Evolutionary conservation across 2,797 vertebrate species (phyloP), one percentile per base, ranked within the genome.

Genomic region (Phrynocephalus vlangalii): DNA sequence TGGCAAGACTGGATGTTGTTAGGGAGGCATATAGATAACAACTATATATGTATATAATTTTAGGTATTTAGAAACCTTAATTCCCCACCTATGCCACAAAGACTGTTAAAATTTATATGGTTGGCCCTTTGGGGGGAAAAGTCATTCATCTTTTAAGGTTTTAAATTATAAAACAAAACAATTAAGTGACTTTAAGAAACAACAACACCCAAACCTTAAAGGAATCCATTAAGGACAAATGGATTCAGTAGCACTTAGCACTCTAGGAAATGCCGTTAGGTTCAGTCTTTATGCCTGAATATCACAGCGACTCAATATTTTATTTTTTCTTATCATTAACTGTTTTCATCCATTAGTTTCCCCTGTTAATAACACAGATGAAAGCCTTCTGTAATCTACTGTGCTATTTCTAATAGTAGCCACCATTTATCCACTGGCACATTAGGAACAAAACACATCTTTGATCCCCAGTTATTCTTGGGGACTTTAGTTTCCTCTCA

Each of bases 111-210:
- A 52, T 1, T 7, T 73, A 30, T 33, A 63, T 48, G 68, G 66
- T 84, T 66, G 48, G 56, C 50, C 33, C 63, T 66, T 72, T 79
- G 67, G 20, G 18, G 67, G 33, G 1, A 70, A 76, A 33, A 67
- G 38, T 28, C 77, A 56, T 13, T 3, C n/a, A 13, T n/a, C 38
- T 52, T 52, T 28, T 28, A 83, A 71, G 26, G 24, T 86, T 33
- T 71, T 60, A 60, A 87, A 82, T 67, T 82, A 7, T 76, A 76
- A 6, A 48, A 82, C 75, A 81, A 11, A 48, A 82, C 9, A 76
- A 76, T 11, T 63, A 8, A 9, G 24, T 68, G 2, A 56, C 82
- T 73, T 68, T 72, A n/a, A 11, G n/a, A 50, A 48, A 30, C 33
- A 66, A 63, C 7, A 68, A 44, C 38, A 44, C 20, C n/a, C 5